Evolutionary conservation across 2,113 vertebrate genomes (phyloP).

Genomic region (Nyctereutes procyonoides): DNA sequence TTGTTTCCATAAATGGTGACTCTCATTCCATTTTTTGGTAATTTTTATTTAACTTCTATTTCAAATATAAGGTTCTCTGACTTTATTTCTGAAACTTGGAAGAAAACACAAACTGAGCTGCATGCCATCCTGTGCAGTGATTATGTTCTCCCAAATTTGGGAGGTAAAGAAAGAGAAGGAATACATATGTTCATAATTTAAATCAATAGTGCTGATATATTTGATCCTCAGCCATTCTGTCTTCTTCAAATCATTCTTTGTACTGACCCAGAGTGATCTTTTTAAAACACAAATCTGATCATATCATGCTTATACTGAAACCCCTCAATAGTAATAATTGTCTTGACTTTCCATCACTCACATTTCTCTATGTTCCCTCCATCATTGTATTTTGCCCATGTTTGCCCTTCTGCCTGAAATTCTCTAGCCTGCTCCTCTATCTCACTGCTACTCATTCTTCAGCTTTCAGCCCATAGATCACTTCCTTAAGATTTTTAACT

Average conservation of each 20-base stretch:
- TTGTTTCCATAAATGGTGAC: not conserved
- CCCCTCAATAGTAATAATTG: not conserved
- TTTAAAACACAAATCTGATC: not conserved
- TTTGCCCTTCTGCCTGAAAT: not conserved
- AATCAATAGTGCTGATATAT: not conserved
- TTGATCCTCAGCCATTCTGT: not conserved
- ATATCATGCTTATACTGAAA: not conserved
- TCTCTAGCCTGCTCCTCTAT: not conserved
- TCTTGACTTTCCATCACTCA: not conserved
- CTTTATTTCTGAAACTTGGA: not conserved
- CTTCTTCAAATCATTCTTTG: not conserved
- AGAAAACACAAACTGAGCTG: not conserved
- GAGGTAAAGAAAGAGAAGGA: not conserved
- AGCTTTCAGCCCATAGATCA: not conserved
- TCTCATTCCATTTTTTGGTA: not conserved
- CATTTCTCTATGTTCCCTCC: not conserved
- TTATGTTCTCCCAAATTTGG: not conserved
- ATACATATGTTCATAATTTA: not conserved
- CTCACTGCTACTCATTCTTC: not conserved
- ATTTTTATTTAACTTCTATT: not conserved
- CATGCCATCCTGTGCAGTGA: not conserved
- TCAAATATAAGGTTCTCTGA: slow-evolving; percentile 5
- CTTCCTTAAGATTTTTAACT: not conserved
- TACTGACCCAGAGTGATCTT: not conserved
- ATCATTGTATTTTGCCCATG: not conserved